phyloP scores from a whole-genome alignment of 2,888 invertebrate genomes.

The Zaprionus lineosus region DNA sequence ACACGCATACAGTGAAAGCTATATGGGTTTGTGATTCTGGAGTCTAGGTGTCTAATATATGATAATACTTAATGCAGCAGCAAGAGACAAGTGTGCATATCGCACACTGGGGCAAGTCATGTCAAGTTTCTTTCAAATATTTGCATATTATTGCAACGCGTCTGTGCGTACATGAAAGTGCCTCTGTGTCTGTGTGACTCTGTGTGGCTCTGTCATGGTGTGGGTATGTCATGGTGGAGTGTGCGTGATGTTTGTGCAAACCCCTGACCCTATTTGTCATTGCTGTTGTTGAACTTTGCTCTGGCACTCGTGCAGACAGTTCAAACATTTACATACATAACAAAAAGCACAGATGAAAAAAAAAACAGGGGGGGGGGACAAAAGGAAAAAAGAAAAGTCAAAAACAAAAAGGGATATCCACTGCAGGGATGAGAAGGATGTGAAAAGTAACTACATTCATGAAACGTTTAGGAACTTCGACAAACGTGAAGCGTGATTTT shows the following conservation, averaged over 20 bases:
- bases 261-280: conserved; percentile 55
- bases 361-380: conserved; percentile 9
- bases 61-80: too few relatives aligned
- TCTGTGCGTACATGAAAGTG: conserved; percentile 18
- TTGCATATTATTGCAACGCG: conserved; percentile 68
- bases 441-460: conserved; percentile 17
- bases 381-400: conserved; percentile 12
- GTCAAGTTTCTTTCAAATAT: conserved; percentile 60
- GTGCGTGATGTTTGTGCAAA: conserved; percentile 45
- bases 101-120: conserved; percentile 4
- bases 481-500: conserved; percentile 29
- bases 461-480: conserved; percentile 10
- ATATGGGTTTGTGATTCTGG: too few relatives aligned
- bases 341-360: conserved; percentile 24
- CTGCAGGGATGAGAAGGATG: conserved; percentile 3
- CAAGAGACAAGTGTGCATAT: conserved; percentile 2
- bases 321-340: conserved; percentile 69
- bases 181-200: conserved; percentile 12
- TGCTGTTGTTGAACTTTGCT: conserved; percentile 44
- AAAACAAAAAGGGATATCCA: too few relatives aligned
- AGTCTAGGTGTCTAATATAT: too few relatives aligned
- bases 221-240: conserved; percentile 16
- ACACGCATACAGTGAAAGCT: too few relatives aligned
- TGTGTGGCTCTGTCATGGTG: too few relatives aligned
- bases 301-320: conserved; percentile 69